Percentiles rank a stretch among this genome's conserved stretches.
Evolutionary conservation across 2,113 vertebrate species (phyloP).

Genomic region (Petrocephalus microphthalmus): DNA sequence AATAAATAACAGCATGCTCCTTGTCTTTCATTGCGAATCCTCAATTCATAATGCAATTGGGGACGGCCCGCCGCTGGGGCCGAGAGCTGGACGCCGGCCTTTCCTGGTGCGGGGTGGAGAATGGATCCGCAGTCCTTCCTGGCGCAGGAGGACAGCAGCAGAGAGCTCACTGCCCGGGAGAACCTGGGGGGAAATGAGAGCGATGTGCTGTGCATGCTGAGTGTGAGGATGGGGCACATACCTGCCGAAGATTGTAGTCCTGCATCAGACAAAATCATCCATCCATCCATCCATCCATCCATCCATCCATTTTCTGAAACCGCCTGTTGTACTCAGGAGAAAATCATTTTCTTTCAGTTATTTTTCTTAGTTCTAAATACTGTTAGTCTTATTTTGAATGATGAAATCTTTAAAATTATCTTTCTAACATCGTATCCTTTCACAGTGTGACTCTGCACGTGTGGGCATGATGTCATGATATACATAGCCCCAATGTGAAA

Average conservation of each 20-base stretch:
- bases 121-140: neutral
- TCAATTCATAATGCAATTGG: too few species aligned
- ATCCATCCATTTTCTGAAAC: too few species aligned
- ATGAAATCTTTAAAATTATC: neutral
- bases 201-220: neutral
- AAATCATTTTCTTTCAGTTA: too few species aligned
- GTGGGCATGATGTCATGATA: neutral
- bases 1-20: neutral
- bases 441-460: neutral
- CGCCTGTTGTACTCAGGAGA: too few species aligned
- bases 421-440: neutral
- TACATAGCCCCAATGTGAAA: neutral
- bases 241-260: neutral
- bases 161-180: neutral
- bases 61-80: too few species aligned
- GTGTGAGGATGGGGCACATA: neutral
- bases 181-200: neutral
- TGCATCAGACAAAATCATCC: neutral
- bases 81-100: too few species aligned
- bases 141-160: too few species aligned
- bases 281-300: neutral
- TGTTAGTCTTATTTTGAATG: neutral
- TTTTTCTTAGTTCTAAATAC: neutral
- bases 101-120: too few species aligned
- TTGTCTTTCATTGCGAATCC: too few species aligned